These are phyloP conservation scores for Papilio polyxenes DNA, from an alignment of 1,140 invertebrate genomes.

Conservation along the genomic window DNA sequence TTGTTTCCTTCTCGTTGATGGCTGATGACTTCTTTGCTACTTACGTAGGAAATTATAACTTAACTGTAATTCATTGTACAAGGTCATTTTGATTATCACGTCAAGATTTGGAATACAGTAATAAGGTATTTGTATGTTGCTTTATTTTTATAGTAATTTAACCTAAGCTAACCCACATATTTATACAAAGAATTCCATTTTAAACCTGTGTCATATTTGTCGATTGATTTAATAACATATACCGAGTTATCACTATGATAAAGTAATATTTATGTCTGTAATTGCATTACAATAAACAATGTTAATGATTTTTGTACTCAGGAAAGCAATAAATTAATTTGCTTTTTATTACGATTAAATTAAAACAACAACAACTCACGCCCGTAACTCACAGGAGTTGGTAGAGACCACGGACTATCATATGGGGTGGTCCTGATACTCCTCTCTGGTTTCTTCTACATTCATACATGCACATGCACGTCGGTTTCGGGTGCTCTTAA, in stretches of 20 bases:
- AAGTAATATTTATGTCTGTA: slow-evolving; percentile 12
- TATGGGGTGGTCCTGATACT: too few relatives aligned
- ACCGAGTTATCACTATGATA: slow-evolving; percentile 5
- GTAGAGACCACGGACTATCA: too few relatives aligned
- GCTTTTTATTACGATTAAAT: neutral
- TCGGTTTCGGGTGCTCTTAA: too few relatives aligned
- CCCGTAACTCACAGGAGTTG: too few relatives aligned
- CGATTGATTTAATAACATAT: neutral
- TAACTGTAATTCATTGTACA: neutral
- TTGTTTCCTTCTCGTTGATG: neutral
- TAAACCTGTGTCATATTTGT: neutral
- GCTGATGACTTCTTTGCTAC: neutral
- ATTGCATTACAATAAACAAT: slow-evolving; percentile 3
- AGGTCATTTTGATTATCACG: slow-evolving; percentile 20
- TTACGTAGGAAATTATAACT: neutral
- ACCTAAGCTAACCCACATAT: neutral
- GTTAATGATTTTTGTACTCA: neutral
- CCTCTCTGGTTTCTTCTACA: too few relatives aligned
- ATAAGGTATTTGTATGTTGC: neutral
- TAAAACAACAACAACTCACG: neutral
- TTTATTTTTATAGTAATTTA: neutral
- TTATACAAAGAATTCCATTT: neutral
- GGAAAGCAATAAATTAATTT: neutral
- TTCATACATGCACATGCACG: too few relatives aligned
- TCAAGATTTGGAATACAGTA: neutral